Evolutionary conservation across 2,888 invertebrate species (phyloP), one percentile per base, ranked within the genome.

Genomic region (Crepidodera aurea): DNA sequence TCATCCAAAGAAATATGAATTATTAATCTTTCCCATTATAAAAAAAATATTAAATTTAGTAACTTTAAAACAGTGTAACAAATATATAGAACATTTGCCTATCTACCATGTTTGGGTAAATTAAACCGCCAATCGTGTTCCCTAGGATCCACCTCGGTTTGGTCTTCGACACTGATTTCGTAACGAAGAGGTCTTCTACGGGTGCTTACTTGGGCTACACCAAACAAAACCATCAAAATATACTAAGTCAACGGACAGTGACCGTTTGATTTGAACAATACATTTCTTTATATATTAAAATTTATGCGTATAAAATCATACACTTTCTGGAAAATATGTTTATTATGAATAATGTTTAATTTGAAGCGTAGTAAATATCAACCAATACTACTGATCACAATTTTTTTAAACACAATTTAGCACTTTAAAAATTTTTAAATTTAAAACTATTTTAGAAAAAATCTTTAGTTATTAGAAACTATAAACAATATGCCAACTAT

Each of bases 111-210:
- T 79, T 76, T 74, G 70, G 79, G 77, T 73, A 83, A 80, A 77
- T 82, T 80, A 82, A 83, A 83, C 62, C 83, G 81, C 84, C 84
- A 84, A 78, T 84, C 84, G 77, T 84, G 84, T 78, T 84, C 84
- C 70, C 82, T 78, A 60, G 81, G 83, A 76, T 83, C 83, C 77
- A 83, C 82, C 76, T 84, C 84, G 50, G 82, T 82, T 74, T 83
- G 83, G 75, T 83, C 84, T 73, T 84, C 84, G 73, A 84, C 77
- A 78, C 83, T 83, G 78, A 84, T 83, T 76, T 84, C 83, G 77
- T 82, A 82, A 67, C 80, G 79, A 68, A 83, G 81, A 63, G 81
- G 81, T 65, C 81, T 80, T 75, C 82, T 79, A 69, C 78, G 78
- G 69, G 74, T 68, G 44, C 22, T 44, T 66, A 75, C 74, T 73